A percentile compares a stretch with the other conserved stretches of the same genome.
Evolutionary conservation across 2,888 invertebrate genomes (phyloP).

Genomic region (Boloria euphrosyne): DNA sequence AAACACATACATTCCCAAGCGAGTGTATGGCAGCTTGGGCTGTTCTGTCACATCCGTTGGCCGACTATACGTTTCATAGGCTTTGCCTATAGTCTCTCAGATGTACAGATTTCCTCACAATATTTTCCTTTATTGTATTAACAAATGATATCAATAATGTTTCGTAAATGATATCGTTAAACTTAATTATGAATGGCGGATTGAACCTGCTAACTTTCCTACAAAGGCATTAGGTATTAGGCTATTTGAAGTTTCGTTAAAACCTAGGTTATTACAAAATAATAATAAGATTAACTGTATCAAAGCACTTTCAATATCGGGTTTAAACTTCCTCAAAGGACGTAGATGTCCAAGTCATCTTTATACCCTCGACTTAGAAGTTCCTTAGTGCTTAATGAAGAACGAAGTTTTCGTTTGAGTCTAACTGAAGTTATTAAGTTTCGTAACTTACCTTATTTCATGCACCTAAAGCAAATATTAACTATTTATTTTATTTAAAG

Average conservation of each 20-base stretch:
- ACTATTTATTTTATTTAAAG: too few relatives aligned
- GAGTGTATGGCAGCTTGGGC: too few relatives aligned
- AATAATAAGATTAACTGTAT: background rate
- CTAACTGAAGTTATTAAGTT: constrained; percentile 16
- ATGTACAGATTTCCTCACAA: too few relatives aligned
- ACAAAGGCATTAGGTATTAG: background rate
- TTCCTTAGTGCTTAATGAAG: constrained; percentile 17
- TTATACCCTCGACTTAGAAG: constrained; percentile 20
- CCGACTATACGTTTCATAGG: too few relatives aligned
- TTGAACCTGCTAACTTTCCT: background rate
- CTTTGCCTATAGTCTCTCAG: too few relatives aligned
- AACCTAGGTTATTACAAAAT: background rate
- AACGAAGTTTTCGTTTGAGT: constrained; percentile 20
- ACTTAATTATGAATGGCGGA: too few relatives aligned
- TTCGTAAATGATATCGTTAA: too few relatives aligned
- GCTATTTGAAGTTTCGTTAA: background rate
- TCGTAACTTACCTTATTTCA: constrained; percentile 10
- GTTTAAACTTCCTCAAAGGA: constrained; percentile 19
- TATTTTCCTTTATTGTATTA: too few relatives aligned
- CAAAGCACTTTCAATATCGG: constrained; percentile 11
- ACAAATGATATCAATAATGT: too few relatives aligned
- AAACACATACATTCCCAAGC: too few relatives aligned
- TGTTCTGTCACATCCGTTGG: too few relatives aligned
- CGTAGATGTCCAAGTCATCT: constrained; percentile 15
- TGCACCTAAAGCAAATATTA: background rate